Evolutionary conservation across 2,797 vertebrate species (phyloP).

Genomic region (Neoniphon sammara): DNA sequence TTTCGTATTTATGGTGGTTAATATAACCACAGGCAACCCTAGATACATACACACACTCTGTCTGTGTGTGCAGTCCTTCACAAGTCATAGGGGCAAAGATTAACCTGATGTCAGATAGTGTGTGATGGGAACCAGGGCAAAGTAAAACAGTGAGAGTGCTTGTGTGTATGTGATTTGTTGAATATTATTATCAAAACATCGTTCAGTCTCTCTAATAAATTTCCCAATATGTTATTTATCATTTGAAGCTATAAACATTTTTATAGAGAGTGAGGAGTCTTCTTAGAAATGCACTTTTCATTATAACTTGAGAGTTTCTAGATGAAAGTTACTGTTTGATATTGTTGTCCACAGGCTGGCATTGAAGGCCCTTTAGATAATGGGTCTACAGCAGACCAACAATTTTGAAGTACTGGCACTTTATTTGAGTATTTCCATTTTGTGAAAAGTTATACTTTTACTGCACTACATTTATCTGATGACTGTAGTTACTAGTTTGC

Average conservation of each 20-base stretch:
- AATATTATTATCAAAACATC: slow-evolving; percentile 1
- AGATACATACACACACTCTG: slow-evolving; percentile 28
- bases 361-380: not conserved
- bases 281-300: not conserved
- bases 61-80: not conserved
- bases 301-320: not conserved
- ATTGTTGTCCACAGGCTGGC: not conserved
- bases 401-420: too few relatives aligned
- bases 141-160: not conserved
- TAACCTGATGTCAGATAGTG: slow-evolving; percentile 12
- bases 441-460: too few relatives aligned
- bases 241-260: not conserved
- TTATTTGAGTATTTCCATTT: too few relatives aligned
- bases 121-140: slow-evolving; percentile 31
- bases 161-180: not conserved
- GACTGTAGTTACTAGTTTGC: too few relatives aligned
- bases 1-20: slow-evolving; percentile 19
- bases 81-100: slow-evolving; percentile 36
- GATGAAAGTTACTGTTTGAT: not conserved
- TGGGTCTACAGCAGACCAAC: not conserved
- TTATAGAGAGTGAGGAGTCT: not conserved
- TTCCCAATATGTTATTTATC: not conserved
- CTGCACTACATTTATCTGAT: too few relatives aligned
- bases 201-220: slow-evolving; percentile 2
- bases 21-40: slow-evolving; percentile 12